Base-by-base conservation (phyloP, 2,113 vertebrate species). In the Ptychochromis oligacanthus region DNA sequence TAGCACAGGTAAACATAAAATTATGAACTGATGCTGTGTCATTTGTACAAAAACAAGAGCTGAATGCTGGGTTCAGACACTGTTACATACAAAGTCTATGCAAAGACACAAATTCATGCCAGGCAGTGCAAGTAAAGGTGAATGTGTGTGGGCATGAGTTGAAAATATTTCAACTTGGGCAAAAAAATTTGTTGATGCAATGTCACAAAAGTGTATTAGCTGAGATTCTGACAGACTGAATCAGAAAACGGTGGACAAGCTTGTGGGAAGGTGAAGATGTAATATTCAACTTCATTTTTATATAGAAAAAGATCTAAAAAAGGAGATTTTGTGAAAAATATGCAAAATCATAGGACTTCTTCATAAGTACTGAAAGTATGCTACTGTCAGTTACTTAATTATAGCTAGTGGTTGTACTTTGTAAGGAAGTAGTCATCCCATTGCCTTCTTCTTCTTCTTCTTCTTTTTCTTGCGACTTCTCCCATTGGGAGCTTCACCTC, bases 241-340 rank as follows among this genome's bases (percentile, higher is more conserved):
- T 67, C 24, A 43, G 24, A 64, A 65, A 1, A 12, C 40, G n/a
- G 22, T 24, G 8, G n/a, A 18, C 0, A 0, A 67, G 14, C 38
- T 24, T 0, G 0, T 70, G 64, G 46, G 5, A 22, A 28, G 18
- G 15, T 1, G 3, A 70, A 28, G 43, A 28, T 36, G 7, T 8
- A 36, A 2, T 1, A 36, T 1, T 49, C 18, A 20, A 28, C 28
- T 52, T 46, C 15, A 70, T 46, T 72, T 7, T 72, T 72, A 52
- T 20, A 72, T 6, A 49, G 65, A 0, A 49, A 70, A 12, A 1
- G 22, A 67, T 13, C 22, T 5, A 12, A 24, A 52, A 24, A 49
- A 49, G 2, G 62, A 67, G 1, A 40, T 70, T 28, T 70, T 40
- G 5, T 49, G 40, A 70, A 49, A 9, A 70, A 43, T 20, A 0